Percentiles rank a stretch among this genome's conserved stretches.
Conservation (phyloP, 2,797 vertebrate genomes). For the Acipenser ruthenus region DNA sequence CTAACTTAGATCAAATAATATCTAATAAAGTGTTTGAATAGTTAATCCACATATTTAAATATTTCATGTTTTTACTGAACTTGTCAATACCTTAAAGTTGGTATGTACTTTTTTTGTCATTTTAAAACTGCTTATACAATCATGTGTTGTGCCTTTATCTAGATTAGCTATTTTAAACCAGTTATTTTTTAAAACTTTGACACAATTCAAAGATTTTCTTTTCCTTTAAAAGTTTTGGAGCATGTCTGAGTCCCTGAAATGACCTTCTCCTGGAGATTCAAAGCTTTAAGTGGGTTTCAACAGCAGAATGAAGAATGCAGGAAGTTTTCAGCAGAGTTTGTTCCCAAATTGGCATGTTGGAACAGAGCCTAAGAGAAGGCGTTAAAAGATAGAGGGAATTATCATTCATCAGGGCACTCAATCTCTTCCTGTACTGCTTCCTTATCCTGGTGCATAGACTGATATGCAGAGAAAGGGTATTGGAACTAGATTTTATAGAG, state of each 20-base stretch:
- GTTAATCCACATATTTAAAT: no score
- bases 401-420: slow-evolving; percentile 1
- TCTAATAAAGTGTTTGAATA: no score
- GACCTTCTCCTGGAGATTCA: not conserved
- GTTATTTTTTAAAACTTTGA: no score
- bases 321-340: not conserved
- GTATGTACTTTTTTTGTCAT: no score
- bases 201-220: no score
- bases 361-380: slow-evolving; percentile 1
- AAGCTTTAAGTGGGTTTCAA: slow-evolving; percentile 1
- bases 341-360: not conserved
- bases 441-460: not conserved
- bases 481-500: no score
- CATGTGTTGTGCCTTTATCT: no score
- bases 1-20: no score
- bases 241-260: not conserved
- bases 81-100: no score
- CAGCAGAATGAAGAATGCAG: not conserved
- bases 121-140: no score
- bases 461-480: not conserved
- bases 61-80: no score
- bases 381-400: slow-evolving; percentile 1
- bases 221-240: not conserved
- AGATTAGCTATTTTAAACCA: no score
- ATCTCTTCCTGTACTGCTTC: slow-evolving; percentile 1